Conservation (phyloP, 2,888 invertebrate species). For the Heliconius ismenius region DNA sequence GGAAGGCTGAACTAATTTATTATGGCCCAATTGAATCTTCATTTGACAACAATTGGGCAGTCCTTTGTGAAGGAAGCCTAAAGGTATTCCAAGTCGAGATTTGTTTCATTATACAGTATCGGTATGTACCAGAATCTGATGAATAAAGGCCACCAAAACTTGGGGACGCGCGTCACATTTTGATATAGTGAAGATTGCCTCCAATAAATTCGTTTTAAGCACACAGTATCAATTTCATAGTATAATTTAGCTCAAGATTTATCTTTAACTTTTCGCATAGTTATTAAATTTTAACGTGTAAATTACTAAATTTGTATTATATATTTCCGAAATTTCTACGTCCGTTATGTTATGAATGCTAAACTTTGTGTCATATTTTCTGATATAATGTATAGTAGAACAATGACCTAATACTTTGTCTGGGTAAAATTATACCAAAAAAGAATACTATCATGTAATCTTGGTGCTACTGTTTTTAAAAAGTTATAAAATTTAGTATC, state of each 20-base stretch:
- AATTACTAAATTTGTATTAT: not conserved
- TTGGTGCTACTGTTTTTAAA: not conserved
- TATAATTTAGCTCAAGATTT: constrained; percentile 3
- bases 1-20: constrained; percentile 55
- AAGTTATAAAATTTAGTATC: constrained; percentile 17
- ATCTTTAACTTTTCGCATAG: not conserved
- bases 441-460: not conserved
- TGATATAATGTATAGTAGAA: not conserved
- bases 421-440: constrained; percentile 3
- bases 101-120: constrained; percentile 57
- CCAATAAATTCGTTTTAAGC: constrained; percentile 38
- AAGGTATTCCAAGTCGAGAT: constrained; percentile 54
- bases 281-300: not conserved
- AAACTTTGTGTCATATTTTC: not conserved
- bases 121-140: constrained; percentile 45
- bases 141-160: constrained; percentile 47
- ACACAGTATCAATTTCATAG: constrained; percentile 20
- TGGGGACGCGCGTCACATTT: constrained; percentile 47
- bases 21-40: constrained; percentile 78
- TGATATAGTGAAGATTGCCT: constrained; percentile 45
- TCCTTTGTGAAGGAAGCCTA: constrained; percentile 61
- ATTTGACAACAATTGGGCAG: constrained; percentile 76
- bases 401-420: not conserved
- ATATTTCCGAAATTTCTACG: not conserved
- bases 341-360: too few relatives aligned